A percentile compares a stretch with the other conserved stretches of the same genome.
phyloP scores from a whole-genome alignment of 2,797 vertebrate species.

The Danio choprae region DNA sequence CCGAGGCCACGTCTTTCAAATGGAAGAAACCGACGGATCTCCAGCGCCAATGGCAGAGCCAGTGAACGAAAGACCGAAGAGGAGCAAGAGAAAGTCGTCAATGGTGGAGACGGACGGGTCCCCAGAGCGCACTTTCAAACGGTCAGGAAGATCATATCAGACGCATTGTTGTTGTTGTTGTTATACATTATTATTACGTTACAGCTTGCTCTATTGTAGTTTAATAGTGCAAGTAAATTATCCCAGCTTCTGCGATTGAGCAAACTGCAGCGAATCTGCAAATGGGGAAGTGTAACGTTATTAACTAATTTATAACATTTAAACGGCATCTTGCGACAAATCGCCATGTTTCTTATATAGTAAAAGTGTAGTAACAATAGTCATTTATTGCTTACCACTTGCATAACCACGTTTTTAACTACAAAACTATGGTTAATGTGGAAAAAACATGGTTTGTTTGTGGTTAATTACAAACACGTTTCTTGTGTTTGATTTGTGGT shows the following conservation, averaged over 20 bases:
- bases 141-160: slow-evolving; percentile 63
- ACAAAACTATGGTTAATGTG: no score
- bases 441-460: no score
- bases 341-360: no score
- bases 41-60: slow-evolving; percentile 21
- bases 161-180: not conserved
- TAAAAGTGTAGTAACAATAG: no score
- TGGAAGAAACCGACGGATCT: slow-evolving; percentile 63
- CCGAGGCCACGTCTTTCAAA: slow-evolving; percentile 48
- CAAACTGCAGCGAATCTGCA: not conserved
- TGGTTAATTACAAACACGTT: no score
- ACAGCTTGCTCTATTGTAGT: no score
- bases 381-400: no score
- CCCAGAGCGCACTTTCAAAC: slow-evolving; percentile 58
- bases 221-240: no score
- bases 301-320: not conserved
- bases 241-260: not conserved
- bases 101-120: slow-evolving; percentile 52
- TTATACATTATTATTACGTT: not conserved
- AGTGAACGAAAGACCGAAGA: slow-evolving; percentile 46
- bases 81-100: slow-evolving; percentile 62
- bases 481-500: no score
- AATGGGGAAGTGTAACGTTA: not conserved
- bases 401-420: no score
- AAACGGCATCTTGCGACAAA: not conserved